Evolutionary conservation across 2,888 invertebrate species (phyloP), one percentile per base, ranked within the genome.

Genomic region (Prenolepis imparis): DNA sequence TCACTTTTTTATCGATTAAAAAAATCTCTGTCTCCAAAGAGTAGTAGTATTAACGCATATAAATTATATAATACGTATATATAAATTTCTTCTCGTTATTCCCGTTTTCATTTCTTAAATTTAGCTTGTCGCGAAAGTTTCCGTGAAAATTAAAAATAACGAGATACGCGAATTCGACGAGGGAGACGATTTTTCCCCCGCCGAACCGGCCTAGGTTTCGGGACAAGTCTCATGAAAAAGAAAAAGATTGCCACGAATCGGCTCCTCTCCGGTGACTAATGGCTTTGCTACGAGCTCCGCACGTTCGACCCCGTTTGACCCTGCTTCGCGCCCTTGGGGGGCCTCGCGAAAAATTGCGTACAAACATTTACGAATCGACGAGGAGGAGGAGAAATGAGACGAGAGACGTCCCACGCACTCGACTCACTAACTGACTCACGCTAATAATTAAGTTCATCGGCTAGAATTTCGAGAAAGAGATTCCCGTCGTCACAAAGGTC

Each of bases 261-360:
- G 67, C 85, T 82, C 67, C 66, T 82, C 82, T 83, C 80, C 67
- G 82, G 85, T 87, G 89, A 89, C 90, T 89, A 91, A 91, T 89
- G 86, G 87, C 84, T 89, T 91, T 84, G 88, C 88, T 85, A 82
- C 88, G 83, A 89, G 84, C 85, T 80, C 67, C 74, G 84, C 85
- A 86, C 64, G 82, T 83, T 84, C 78, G 88, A 91, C 90, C 91
- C 84, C 88, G 84, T 86, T 89, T 90, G 86, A 90, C 91, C 90
- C 85, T 84, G 80, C 24, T 72, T 32, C 61, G 9, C 32, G 32
- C 18, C 2, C 52, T 52, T 15, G 28, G 12, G 24, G 24, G 44
- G 61, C 48, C 18, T 64, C 73, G 64, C 85, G 70, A 82, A 85
- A 84, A 77, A 80, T 78, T 72, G 84, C 84, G 78, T 80, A 73